Conservation (phyloP, 2,797 vertebrate species). For the Anguilla marmorata region DNA sequence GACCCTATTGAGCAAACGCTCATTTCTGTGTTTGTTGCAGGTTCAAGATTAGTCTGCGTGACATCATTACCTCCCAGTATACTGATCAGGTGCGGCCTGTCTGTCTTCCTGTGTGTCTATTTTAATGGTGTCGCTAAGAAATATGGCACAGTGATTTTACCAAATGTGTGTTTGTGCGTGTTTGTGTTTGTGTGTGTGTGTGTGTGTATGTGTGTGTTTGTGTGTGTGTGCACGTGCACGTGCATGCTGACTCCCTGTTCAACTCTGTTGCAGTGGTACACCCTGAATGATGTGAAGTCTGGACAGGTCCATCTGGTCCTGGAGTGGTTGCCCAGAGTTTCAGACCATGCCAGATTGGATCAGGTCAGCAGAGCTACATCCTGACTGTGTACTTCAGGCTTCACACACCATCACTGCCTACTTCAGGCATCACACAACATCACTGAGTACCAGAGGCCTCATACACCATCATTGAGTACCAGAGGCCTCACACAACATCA, state of each 20-base stretch:
- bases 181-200: not conserved
- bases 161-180: not conserved
- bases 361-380: slow-evolving; percentile 68
- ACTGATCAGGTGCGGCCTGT: slow-evolving; percentile 77
- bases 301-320: slow-evolving; percentile 83
- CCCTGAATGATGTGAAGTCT: slow-evolving; percentile 82
- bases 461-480: too few relatives aligned
- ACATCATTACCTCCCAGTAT: slow-evolving; percentile 76
- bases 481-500: too few relatives aligned
- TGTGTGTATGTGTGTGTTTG: not conserved
- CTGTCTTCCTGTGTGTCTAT: slow-evolving; percentile 9
- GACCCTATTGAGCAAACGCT: not conserved
- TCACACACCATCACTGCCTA: too few relatives aligned
- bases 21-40: slow-evolving; percentile 57
- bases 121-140: too few relatives aligned
- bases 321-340: slow-evolving; percentile 77
- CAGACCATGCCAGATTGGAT: slow-evolving; percentile 73
- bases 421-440: too few relatives aligned
- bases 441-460: too few relatives aligned
- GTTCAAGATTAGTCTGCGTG: slow-evolving; percentile 80
- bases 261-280: slow-evolving; percentile 78
- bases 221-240: not conserved
- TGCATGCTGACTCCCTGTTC: not conserved
- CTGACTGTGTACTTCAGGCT: too few relatives aligned
- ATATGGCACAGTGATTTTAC: not conserved